Conservation (phyloP, 2,888 invertebrate species). For the Idaea dimidiata region DNA sequence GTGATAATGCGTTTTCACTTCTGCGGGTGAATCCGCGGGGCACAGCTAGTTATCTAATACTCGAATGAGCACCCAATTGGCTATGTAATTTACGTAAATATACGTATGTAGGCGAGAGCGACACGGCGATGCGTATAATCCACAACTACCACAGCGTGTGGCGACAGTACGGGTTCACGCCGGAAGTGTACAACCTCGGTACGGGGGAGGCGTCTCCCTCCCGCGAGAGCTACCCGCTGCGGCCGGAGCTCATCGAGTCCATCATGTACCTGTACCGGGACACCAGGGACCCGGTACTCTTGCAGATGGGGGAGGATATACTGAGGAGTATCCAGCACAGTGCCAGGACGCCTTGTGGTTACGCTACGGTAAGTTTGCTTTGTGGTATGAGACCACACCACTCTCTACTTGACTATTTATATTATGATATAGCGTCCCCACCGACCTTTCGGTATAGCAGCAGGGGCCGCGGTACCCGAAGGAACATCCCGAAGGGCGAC, state of each 20-base stretch:
- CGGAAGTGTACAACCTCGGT: conserved; percentile 98
- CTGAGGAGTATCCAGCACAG: conserved; percentile 95
- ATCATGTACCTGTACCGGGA: conserved; percentile 97
- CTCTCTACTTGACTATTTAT: no score
- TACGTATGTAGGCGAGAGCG: conserved; percentile 86
- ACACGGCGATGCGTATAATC: conserved; percentile 94
- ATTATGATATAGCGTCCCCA: no score
- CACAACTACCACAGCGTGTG: conserved; percentile 98
- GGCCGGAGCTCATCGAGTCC: conserved; percentile 98
- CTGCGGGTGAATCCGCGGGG: no score
- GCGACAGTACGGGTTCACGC: conserved; percentile 98
- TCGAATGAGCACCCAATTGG: no score
- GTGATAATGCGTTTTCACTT: no score
- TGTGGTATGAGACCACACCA: no score
- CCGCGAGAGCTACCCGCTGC: conserved; percentile 93
- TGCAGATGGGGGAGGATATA: conserved; percentile 97
- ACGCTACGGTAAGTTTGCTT: conserved; percentile 95
- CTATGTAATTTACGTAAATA: conserved; percentile 3
- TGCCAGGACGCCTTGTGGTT: conserved; percentile 96
- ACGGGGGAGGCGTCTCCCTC: conserved; percentile 91
- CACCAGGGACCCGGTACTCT: conserved; percentile 94
- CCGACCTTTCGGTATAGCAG: no score
- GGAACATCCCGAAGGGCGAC: no score
- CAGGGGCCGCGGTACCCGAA: no score
- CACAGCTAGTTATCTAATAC: background rate